Conservation (phyloP, 2,888 invertebrate species). For the Dysmachus trigonus region DNA sequence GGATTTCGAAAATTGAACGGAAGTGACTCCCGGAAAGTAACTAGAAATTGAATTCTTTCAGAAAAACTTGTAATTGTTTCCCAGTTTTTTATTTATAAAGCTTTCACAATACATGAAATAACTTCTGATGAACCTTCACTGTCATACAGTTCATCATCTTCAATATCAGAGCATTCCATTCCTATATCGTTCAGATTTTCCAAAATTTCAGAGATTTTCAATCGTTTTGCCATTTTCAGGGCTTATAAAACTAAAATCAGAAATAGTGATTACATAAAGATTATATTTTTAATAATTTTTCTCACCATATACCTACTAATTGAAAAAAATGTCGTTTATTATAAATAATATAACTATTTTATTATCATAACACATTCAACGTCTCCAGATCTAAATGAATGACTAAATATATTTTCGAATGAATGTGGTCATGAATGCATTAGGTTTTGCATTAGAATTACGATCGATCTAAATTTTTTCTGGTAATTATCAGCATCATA, state of each 20-base stretch:
- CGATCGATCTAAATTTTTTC: background rate
- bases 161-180: slow-evolving; percentile 27
- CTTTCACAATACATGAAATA: too few relatives aligned
- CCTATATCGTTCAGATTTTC: slow-evolving; percentile 10
- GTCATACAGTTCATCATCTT: slow-evolving; percentile 27
- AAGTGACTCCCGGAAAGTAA: too few relatives aligned
- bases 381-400: slow-evolving; percentile 17
- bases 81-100: too few relatives aligned
- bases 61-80: too few relatives aligned
- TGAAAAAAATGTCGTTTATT: slow-evolving; percentile 18
- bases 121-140: background rate
- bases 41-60: too few relatives aligned
- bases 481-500: slow-evolving; percentile 1
- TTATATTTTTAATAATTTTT: slow-evolving; percentile 15
- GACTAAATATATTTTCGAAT: slow-evolving; percentile 31
- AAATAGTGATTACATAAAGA: slow-evolving; percentile 28
- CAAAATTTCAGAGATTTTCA: background rate
- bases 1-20: too few relatives aligned
- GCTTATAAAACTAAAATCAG: slow-evolving; percentile 13
- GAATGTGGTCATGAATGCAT: slow-evolving; percentile 13
- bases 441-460: slow-evolving; percentile 8
- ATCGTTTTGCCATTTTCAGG: slow-evolving; percentile 32
- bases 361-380: slow-evolving; percentile 3
- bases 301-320: background rate
- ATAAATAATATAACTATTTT: slow-evolving; percentile 14